Evolutionary conservation across 2,797 vertebrate genomes (phyloP).

Genomic region (Alca torda): DNA sequence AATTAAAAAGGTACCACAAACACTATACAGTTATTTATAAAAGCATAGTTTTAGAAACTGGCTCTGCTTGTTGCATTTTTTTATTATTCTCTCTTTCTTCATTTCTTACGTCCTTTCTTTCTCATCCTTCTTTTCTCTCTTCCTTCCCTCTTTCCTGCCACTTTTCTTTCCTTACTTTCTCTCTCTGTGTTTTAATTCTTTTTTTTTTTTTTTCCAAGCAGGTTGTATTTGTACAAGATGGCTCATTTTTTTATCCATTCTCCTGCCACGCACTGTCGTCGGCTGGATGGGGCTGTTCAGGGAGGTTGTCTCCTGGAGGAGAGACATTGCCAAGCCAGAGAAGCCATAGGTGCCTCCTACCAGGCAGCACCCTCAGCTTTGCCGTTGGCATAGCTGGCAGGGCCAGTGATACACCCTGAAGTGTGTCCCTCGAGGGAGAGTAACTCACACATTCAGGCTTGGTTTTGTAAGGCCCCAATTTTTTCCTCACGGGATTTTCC

Average conservation of each 20-base stretch:
- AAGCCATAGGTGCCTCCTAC: background rate
- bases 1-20: background rate
- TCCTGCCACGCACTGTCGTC: background rate
- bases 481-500: background rate
- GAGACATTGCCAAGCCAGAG: background rate
- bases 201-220: background rate
- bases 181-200: background rate
- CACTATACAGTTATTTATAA: background rate
- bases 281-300: no score
- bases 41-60: background rate
- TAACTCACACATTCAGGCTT: background rate
- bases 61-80: background rate
- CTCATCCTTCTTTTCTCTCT: background rate
- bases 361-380: background rate
- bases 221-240: background rate
- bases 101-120: background rate
- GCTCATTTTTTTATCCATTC: background rate
- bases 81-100: background rate
- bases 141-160: background rate
- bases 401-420: background rate
- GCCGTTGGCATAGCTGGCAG: rapidly evolving
- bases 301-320: background rate
- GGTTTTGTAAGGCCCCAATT: background rate
- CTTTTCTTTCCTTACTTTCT: background rate
- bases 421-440: rapidly evolving